Percentiles rank a stretch among this genome's conserved stretches.
phyloP scores from a whole-genome alignment of 2,797 vertebrate species.

The Peromyscus melanophrys region DNA sequence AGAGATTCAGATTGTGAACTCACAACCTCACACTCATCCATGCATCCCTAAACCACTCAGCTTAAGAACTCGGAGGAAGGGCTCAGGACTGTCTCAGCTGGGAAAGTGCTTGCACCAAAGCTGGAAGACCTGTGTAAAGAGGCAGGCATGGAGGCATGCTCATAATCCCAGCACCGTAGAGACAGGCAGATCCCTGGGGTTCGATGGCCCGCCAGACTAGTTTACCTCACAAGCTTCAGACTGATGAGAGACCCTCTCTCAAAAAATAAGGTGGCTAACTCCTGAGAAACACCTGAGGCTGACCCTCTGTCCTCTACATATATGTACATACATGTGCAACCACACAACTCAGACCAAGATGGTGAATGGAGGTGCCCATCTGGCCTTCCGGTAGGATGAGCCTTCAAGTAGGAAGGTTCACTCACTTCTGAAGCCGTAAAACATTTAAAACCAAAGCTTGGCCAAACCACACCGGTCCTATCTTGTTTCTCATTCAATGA shows the following conservation, averaged over 20 bases:
- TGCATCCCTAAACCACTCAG: too few species aligned
- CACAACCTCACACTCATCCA: too few species aligned
- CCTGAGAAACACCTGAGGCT: background rate
- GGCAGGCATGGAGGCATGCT: too few species aligned
- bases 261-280: background rate
- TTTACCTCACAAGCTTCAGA: background rate
- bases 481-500: background rate
- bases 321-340: background rate
- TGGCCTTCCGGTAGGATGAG: background rate
- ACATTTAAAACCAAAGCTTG: background rate
- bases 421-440: background rate
- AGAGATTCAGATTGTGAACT: background rate
- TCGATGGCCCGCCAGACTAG: background rate
- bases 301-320: background rate
- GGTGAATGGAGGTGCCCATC: background rate
- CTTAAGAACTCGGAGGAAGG: too few species aligned
- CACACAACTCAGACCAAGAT: background rate
- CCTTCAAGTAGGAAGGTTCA: background rate
- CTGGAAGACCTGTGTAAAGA: too few species aligned
- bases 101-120: too few species aligned
- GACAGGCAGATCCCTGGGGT: background rate
- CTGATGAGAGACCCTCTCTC: background rate
- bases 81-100: too few species aligned
- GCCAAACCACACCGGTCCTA: background rate
- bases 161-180: too few species aligned